phyloP scores from a whole-genome alignment of 1,140 invertebrate species.

The Centruroides sculpturatus region DNA sequence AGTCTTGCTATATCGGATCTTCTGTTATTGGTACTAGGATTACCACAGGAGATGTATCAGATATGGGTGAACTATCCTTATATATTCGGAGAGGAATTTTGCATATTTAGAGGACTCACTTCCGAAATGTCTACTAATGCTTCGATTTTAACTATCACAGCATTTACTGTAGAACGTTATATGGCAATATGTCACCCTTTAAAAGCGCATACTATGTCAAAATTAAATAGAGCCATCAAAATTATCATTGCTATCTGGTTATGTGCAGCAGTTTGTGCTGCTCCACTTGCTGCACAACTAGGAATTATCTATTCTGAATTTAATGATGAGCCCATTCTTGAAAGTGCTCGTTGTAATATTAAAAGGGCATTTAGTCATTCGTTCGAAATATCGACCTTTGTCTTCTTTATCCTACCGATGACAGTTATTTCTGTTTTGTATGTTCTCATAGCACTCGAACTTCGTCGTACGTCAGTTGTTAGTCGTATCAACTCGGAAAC shows the following conservation, averaged over 20 bases:
- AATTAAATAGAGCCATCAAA: conserved; percentile 40
- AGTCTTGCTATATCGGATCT: conserved; percentile 45
- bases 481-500: neutral
- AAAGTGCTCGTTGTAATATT: conserved; percentile 18
- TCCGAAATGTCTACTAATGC: conserved; percentile 85
- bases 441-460: conserved; percentile 58
- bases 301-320: conserved; percentile 16
- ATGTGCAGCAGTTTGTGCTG: conserved; percentile 15
- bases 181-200: conserved; percentile 87
- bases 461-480: conserved; percentile 34
- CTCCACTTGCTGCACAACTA: conserved; percentile 40
- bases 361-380: conserved; percentile 33
- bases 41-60: conserved; percentile 30
- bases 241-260: conserved; percentile 31
- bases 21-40: conserved; percentile 36
- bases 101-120: conserved; percentile 61
- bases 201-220: conserved; percentile 67
- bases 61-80: conserved; percentile 53
- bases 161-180: conserved; percentile 87
- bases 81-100: conserved; percentile 69
- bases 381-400: conserved; percentile 62
- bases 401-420: conserved; percentile 75
- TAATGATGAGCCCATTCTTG: neutral
- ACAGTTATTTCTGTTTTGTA: conserved; percentile 67
- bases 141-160: conserved; percentile 77